Evolutionary conservation across 2,113 vertebrate species (phyloP).

Genomic region (Nymphicus hollandicus): DNA sequence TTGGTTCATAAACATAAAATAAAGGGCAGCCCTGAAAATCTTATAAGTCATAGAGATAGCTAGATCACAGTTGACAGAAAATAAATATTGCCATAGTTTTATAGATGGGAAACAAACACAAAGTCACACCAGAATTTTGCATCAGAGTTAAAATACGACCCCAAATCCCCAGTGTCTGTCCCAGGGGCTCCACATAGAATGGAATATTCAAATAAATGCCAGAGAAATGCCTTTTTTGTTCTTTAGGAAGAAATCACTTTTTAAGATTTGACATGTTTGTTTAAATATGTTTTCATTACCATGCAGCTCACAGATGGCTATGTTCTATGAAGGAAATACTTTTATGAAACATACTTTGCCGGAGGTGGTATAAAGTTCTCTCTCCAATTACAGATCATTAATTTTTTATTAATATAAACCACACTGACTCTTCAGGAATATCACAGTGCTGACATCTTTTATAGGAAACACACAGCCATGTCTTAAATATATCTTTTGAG

Average conservation of each 20-base stretch:
- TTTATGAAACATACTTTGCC: not conserved
- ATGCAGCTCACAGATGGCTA: not conserved
- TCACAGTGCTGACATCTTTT: not conserved
- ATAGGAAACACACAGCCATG: not conserved
- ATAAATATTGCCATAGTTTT: not conserved
- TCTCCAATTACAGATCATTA: not conserved
- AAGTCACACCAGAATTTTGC: not conserved
- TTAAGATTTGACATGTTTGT: not conserved
- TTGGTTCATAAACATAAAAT: not conserved
- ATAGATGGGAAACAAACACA: not conserved
- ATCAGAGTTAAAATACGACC: not conserved
- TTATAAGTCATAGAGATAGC: not conserved
- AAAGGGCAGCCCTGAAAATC: not conserved
- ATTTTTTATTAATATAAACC: not conserved
- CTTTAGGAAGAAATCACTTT: not conserved
- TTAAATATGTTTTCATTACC: not conserved
- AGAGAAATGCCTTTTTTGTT: not conserved
- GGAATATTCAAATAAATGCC: not conserved
- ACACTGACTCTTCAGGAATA: not conserved
- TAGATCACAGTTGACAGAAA: not conserved
- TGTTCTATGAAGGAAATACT: not conserved
- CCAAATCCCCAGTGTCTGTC: not conserved
- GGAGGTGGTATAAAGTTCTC: not conserved
- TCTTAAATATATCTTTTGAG: not conserved
- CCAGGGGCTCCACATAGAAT: not conserved